Evolutionary conservation across 2,113 vertebrate species (phyloP).

Genomic region (Bos indicus): DNA sequence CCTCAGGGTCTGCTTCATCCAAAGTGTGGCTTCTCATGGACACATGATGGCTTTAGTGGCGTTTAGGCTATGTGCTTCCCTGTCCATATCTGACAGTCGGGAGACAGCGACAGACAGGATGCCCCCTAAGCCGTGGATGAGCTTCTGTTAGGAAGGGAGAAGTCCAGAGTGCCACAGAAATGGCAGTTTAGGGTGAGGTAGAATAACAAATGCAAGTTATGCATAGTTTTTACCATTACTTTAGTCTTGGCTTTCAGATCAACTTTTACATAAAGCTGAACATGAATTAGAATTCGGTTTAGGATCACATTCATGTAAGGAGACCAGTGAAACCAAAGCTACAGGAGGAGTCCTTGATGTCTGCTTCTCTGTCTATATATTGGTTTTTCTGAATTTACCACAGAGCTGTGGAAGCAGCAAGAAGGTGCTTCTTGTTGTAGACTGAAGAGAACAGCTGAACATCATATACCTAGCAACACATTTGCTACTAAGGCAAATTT

Average conservation of each 20-base stretch:
- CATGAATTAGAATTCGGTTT: neutral
- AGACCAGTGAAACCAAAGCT: neutral
- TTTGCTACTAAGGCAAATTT: neutral
- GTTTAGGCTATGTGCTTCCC: neutral
- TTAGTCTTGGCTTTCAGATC: neutral
- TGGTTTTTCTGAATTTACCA: neutral
- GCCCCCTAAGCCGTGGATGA: neutral
- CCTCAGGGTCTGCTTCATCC: neutral
- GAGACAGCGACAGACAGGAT: neutral
- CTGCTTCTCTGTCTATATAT: neutral
- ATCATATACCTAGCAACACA: neutral
- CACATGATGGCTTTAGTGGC: neutral
- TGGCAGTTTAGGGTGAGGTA: neutral
- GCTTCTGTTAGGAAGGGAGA: neutral
- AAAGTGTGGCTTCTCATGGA: neutral
- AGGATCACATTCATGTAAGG: neutral
- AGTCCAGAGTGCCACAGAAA: neutral
- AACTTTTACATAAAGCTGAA: neutral
- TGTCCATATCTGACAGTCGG: neutral
- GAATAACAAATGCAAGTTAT: neutral
- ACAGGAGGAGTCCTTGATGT: neutral
- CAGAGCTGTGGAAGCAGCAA: neutral
- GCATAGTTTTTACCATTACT: neutral
- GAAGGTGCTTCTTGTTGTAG: neutral
- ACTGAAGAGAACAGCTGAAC: neutral